A percentile compares a stretch with the other conserved stretches of the same genome.
Conservation (phyloP, 2,113 vertebrate genomes). For the Macquaria ambigua region DNA sequence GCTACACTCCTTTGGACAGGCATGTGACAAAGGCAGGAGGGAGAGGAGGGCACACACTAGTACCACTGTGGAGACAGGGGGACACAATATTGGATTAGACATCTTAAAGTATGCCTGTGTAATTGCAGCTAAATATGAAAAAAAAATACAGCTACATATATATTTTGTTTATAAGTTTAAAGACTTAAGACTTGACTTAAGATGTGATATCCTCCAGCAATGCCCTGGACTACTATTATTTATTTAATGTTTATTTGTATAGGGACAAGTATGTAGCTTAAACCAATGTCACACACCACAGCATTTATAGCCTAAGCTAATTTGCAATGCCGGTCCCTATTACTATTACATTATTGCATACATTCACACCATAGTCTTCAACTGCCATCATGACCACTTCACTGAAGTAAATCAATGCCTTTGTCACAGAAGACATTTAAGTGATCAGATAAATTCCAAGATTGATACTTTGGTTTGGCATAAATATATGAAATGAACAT, state of each 20-base stretch:
- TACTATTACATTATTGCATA: not conserved
- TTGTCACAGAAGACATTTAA: not conserved
- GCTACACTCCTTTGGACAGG: constrained; percentile 91
- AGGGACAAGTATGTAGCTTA: no score
- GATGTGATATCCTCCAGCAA: not conserved
- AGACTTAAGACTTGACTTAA: not conserved
- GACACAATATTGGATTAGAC: constrained; percentile 22
- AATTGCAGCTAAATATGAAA: not conserved
- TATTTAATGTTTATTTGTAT: no score
- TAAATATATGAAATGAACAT: not conserved
- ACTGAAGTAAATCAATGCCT: not conserved
- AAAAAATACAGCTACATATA: not conserved
- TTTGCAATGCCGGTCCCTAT: no score
- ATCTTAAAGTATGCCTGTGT: not conserved
- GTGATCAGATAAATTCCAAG: not conserved
- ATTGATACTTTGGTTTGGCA: not conserved
- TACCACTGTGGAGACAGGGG: constrained; percentile 81
- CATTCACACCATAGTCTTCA: not conserved
- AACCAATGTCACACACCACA: no score
- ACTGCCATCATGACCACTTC: not conserved
- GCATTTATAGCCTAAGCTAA: no score
- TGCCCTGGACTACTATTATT: not conserved
- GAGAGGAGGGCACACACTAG: constrained; percentile 78
- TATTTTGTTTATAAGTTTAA: not conserved
- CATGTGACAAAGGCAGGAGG: constrained; percentile 51